A percentile compares a stretch with the other conserved stretches of the same genome.
Conservation (phyloP, 92 coral and sea anemone genomes). For the Palythoa grandiflora region DNA sequence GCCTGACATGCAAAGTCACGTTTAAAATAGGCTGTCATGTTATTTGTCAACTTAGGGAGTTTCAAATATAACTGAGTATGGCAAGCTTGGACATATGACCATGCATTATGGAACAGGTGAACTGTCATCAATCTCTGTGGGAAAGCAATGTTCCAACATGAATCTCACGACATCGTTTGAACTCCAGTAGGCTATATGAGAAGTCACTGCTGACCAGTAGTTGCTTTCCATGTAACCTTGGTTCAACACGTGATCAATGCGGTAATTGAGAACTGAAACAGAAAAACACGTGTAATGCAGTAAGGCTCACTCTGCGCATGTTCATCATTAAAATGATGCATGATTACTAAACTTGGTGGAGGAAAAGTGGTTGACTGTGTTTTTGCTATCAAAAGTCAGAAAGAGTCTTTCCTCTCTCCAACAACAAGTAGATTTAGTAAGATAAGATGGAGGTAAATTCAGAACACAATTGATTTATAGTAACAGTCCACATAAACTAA, state of each 20-base stretch:
- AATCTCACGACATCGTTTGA: constrained; percentile 93
- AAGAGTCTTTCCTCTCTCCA: no score
- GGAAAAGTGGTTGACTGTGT: background rate
- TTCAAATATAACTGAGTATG: background rate
- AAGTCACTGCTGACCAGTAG: constrained; percentile 97
- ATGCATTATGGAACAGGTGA: background rate
- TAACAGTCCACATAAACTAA: no score
- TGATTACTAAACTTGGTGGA: background rate
- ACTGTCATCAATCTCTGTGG: constrained; percentile 2
- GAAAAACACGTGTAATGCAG: background rate
- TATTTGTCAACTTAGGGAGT: background rate
- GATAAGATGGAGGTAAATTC: no score
- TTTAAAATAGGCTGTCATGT: background rate
- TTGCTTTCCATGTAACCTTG: constrained; percentile 95
- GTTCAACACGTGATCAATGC: constrained; percentile 86
- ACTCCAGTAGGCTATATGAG: constrained; percentile 94
- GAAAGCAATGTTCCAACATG: constrained; percentile 84
- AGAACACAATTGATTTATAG: no score
- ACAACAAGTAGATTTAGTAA: no score
- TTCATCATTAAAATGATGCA: background rate
- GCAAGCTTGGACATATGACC: background rate
- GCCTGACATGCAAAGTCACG: background rate
- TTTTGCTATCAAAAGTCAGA: background rate
- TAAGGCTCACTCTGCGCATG: background rate
- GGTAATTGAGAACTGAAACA: constrained; percentile 81